These are phyloP conservation scores for Pangasianodon gigas DNA, from an alignment of 2,113 vertebrate genomes.

Conservation along the genomic window DNA sequence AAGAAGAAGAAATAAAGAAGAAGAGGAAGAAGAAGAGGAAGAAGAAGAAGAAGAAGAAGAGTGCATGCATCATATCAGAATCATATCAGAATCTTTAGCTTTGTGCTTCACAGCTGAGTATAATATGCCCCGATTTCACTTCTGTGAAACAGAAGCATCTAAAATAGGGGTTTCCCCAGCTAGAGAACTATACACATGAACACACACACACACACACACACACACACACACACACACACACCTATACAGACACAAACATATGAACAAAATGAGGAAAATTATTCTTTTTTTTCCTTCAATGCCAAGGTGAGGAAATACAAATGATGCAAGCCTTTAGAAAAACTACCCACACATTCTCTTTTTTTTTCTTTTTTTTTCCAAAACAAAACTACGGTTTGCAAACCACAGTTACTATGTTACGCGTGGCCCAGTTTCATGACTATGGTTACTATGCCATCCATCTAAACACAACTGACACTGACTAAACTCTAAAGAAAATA, in stretches of 20 bases:
- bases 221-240: conserved; percentile 51
- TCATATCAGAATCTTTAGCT: not conserved
- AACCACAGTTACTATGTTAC: not conserved
- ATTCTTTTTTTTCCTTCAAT: not conserved
- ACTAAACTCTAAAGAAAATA: not conserved
- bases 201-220: conserved; percentile 50
- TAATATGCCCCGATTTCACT: not conserved
- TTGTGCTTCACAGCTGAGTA: not conserved
- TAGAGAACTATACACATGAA: not conserved
- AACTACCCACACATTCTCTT: not conserved
- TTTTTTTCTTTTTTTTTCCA: not conserved
- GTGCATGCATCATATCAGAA: not conserved
- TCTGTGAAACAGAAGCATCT: not conserved
- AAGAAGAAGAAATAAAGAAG: not conserved
- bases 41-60: too few relatives aligned
- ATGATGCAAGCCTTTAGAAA: not conserved
- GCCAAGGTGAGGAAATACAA: not conserved
- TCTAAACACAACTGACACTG: not conserved
- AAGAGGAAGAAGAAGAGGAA: not conserved
- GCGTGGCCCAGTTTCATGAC: not conserved
- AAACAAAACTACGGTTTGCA: not conserved
- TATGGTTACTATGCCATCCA: conserved; percentile 2
- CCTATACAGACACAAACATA: not conserved
- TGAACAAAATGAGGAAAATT: not conserved
- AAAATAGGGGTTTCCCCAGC: conserved; percentile 12